A percentile compares a stretch with the other conserved stretches of the same genome.
Conservation (phyloP, 2,797 vertebrate genomes). For the Amblyopsis hoosieri region DNA sequence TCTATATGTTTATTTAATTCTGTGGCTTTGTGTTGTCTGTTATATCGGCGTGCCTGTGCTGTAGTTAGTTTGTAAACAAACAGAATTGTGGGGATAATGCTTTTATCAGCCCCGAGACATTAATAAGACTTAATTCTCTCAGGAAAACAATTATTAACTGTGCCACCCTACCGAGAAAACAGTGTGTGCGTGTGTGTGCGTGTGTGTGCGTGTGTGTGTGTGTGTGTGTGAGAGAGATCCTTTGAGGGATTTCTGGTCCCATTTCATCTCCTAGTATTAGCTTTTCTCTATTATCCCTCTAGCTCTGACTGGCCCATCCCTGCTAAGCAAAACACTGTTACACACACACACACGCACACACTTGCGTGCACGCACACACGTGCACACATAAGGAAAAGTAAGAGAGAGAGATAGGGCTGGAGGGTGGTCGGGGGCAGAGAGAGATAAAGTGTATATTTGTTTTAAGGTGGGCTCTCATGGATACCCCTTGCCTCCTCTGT, state of each 20-base stretch:
- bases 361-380: neutral
- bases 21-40: neutral
- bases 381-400: too few relatives aligned
- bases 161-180: neutral
- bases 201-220: conserved; percentile 5
- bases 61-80: conserved; percentile 2
- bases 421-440: neutral
- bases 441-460: conserved; percentile 18
- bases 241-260: conserved; percentile 15
- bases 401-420: neutral
- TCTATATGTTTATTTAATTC: neutral
- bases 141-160: neutral
- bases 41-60: neutral
- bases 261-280: conserved; percentile 4
- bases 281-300: conserved; percentile 21
- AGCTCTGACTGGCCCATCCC: neutral
- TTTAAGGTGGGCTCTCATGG: conserved; percentile 16
- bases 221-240: conserved; percentile 15
- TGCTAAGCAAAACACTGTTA: conserved; percentile 5
- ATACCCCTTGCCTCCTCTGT: conserved; percentile 39
- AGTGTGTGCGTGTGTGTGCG: conserved; percentile 5
- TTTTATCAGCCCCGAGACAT: conserved; percentile 4
- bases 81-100: neutral
- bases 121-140: conserved; percentile 11
- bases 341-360: neutral